A percentile compares a stretch with the other conserved stretches of the same genome.
phyloP scores from a whole-genome alignment of 2,797 vertebrate species.

The Channa striata region DNA sequence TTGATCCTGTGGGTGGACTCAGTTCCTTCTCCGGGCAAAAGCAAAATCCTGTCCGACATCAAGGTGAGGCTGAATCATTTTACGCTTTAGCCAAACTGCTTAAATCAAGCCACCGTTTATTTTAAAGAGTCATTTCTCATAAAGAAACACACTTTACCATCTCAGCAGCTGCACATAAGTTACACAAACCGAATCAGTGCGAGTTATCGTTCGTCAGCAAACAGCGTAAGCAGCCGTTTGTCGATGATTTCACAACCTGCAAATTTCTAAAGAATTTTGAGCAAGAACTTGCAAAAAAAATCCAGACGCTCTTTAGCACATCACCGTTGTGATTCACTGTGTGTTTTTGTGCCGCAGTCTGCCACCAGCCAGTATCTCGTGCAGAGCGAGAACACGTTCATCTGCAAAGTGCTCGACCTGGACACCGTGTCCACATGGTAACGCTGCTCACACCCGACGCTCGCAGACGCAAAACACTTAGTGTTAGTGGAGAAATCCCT shows the following conservation, averaged over 20 bases:
- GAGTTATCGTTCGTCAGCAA: no score
- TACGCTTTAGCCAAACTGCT: neutral
- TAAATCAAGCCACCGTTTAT: no score
- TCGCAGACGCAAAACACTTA: neutral
- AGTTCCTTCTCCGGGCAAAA: slow-evolving; percentile 83
- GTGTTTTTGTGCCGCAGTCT: slow-evolving; percentile 34
- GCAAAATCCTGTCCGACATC: slow-evolving; percentile 79
- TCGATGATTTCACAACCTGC: no score
- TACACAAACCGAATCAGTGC: no score
- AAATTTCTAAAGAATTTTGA: no score
- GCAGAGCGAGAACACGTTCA: slow-evolving; percentile 58
- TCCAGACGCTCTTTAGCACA: no score
- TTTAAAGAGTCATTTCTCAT: no score
- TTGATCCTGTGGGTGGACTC: slow-evolving; percentile 77
- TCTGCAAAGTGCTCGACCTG: slow-evolving; percentile 64
- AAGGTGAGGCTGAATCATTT: slow-evolving; percentile 63
- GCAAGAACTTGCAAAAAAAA: no score
- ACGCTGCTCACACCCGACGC: neutral
- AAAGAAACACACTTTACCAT: no score
- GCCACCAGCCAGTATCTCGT: slow-evolving; percentile 10
- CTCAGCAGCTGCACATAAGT: no score
- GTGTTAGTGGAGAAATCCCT: neutral
- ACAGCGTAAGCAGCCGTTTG: no score
- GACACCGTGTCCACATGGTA: slow-evolving; percentile 61
- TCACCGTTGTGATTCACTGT: neutral